phyloP scores from a whole-genome alignment of 2,113 vertebrate species.

The Helogale parvula region DNA sequence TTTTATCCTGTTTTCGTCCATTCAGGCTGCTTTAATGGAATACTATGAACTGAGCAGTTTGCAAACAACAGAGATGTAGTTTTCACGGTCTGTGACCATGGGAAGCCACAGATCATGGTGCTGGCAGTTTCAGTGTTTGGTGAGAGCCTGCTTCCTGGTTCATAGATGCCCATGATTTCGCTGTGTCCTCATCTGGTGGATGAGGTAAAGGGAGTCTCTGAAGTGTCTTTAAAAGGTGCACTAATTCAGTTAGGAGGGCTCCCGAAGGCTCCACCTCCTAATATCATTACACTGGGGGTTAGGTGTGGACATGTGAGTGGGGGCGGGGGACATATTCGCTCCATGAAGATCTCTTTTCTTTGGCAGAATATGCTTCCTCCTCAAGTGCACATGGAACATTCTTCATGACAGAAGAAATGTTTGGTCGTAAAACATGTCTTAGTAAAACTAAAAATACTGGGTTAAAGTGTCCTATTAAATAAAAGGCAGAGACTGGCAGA shows the following conservation, averaged over 20 bases:
- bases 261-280: background rate
- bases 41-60: background rate
- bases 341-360: background rate
- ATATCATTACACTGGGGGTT: background rate
- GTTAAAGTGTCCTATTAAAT: background rate
- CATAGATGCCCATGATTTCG: background rate
- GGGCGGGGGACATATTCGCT: background rate
- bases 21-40: background rate
- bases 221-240: background rate
- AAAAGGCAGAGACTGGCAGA: background rate
- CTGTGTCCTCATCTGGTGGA: background rate
- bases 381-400: background rate
- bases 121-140: background rate
- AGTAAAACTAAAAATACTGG: background rate
- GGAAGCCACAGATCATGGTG: background rate
- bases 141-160: background rate
- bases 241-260: background rate
- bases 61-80: background rate
- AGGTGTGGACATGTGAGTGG: background rate
- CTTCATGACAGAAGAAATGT: background rate
- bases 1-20: background rate
- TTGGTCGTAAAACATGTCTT: background rate
- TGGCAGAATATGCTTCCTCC: background rate
- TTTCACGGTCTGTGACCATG: background rate
- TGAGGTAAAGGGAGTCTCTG: background rate